Evolutionary conservation across 92 coral and sea anemone genomes (phyloP).

Genomic region (Porites divaricata): DNA sequence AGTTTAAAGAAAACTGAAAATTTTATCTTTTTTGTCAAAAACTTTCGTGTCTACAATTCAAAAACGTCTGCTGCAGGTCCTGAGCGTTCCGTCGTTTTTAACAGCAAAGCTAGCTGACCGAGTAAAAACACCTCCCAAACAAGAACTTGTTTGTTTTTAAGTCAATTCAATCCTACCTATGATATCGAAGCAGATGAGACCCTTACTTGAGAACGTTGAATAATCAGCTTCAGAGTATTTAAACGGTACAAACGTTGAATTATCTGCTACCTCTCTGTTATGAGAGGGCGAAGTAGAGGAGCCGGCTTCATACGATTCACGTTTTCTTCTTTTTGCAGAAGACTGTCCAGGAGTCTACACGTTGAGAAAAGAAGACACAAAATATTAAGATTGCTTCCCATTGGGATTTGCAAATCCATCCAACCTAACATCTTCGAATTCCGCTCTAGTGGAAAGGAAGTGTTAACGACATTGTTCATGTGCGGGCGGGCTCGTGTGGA

Average conservation of each 20-base stretch:
- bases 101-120: neutral
- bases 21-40: too few species aligned
- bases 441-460: too few species aligned
- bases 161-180: neutral
- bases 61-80: too few species aligned
- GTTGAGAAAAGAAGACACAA: neutral
- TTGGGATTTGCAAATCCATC: too few species aligned
- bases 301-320: conserved; percentile 21
- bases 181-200: neutral
- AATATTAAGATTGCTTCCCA: neutral
- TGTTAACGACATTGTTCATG: too few species aligned
- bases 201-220: conserved; percentile 57
- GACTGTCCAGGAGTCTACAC: conserved; percentile 3
- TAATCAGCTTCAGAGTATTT: conserved; percentile 71
- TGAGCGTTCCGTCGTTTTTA: neutral
- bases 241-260: conserved; percentile 67
- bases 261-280: neutral
- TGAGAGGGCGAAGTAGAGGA: neutral
- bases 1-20: too few species aligned
- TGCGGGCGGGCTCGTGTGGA: too few species aligned
- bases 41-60: too few species aligned
- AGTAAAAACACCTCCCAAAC: neutral
- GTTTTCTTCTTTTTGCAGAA: conserved; percentile 37
- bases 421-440: too few species aligned
- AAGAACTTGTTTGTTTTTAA: neutral